Percentiles rank a stretch among this genome's conserved stretches.
Evolutionary conservation across 2,797 vertebrate species (phyloP).

Genomic region (Vireo griseus): DNA sequence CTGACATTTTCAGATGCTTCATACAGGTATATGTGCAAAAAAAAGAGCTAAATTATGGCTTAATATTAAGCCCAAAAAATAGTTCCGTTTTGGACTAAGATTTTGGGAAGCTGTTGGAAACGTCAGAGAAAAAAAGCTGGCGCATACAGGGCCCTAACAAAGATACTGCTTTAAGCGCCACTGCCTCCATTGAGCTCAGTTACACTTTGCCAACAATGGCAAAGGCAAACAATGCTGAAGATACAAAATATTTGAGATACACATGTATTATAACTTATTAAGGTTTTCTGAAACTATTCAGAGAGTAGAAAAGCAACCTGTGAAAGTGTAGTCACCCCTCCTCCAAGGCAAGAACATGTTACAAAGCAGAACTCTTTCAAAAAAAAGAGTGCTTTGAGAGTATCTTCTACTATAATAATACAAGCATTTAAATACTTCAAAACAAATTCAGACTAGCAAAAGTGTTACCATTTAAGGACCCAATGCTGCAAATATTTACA

Average conservation of each 20-base stretch:
- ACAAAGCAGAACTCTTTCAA: not conserved
- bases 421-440: not conserved
- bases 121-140: not conserved
- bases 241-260: not conserved
- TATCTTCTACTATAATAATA: not conserved
- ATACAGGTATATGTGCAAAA: not conserved
- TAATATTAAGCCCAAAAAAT: not conserved
- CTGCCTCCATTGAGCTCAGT: not conserved
- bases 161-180: not conserved
- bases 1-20: not conserved
- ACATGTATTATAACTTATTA: not conserved
- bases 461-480: constrained; percentile 38
- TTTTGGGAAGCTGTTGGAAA: not conserved
- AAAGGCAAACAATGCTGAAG: not conserved
- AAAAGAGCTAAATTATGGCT: not conserved
- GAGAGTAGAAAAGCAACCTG: not conserved
- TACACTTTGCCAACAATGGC: not conserved
- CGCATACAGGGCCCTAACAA: not conserved
- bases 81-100: not conserved
- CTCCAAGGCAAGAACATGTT: not conserved
- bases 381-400: not conserved
- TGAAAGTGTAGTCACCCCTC: not conserved
- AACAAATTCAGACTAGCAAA: constrained; percentile 30
- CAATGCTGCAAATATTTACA: constrained; percentile 19
- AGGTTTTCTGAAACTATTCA: not conserved